Evolutionary conservation across 2,797 vertebrate species (phyloP).

Genomic region (Agapornis canus): DNA sequence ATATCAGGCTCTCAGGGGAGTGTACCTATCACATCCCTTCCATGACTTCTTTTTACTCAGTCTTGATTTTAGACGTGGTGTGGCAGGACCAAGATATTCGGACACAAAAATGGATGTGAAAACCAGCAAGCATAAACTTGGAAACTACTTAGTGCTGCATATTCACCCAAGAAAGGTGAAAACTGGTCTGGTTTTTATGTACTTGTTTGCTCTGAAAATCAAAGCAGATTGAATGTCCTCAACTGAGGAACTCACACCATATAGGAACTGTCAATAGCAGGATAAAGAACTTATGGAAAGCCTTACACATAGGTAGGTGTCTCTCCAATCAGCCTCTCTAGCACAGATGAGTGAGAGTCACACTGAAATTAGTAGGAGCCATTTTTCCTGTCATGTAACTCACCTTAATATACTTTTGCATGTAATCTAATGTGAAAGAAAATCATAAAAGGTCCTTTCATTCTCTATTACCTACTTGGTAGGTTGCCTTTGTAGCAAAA

Average conservation of each 20-base stretch:
- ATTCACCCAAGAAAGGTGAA: neutral
- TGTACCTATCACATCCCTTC: neutral
- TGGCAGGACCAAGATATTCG: neutral
- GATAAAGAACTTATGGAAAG: neutral
- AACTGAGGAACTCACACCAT: neutral
- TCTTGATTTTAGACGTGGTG: neutral
- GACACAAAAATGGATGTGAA: neutral
- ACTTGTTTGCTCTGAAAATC: neutral
- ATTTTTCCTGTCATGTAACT: neutral
- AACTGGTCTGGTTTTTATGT: neutral
- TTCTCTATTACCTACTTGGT: neutral
- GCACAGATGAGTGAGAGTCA: neutral
- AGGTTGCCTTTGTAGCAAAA: neutral
- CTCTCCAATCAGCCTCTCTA: neutral
- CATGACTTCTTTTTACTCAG: neutral
- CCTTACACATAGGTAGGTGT: neutral
- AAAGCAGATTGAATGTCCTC: neutral
- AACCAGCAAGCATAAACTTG: neutral
- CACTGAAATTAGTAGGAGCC: neutral
- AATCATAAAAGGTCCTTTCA: neutral
- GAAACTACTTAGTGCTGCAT: neutral
- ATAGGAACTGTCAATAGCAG: neutral
- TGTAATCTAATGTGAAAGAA: constrained; percentile 9
- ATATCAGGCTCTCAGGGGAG: neutral
- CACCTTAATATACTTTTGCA: neutral